A percentile compares a stretch with the other conserved stretches of the same genome.
These are phyloP conservation scores for Chrysina gloriosa DNA, from an alignment of 2,888 invertebrate species.

Conservation along the genomic window DNA sequence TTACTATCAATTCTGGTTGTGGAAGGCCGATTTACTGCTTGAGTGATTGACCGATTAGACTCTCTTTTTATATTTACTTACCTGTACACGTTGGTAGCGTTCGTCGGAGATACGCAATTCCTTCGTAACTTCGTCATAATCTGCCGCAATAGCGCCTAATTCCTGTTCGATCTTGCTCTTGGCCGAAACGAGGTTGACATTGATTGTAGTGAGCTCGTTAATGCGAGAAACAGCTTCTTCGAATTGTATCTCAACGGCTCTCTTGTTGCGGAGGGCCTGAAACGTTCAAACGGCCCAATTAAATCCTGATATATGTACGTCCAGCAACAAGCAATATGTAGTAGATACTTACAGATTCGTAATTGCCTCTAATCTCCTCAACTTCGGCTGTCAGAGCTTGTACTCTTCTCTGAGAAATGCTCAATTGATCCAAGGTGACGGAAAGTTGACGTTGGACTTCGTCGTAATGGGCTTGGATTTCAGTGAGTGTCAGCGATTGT, in stretches of 20 bases:
- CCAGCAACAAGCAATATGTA: not conserved
- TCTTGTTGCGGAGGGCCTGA: constrained; percentile 91
- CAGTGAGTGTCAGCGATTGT: constrained; percentile 90
- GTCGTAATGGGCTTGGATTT: constrained; percentile 95
- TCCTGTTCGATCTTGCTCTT: constrained; percentile 97
- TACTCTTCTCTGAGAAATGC: constrained; percentile 89
- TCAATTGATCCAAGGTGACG: constrained; percentile 93
- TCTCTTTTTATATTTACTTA: constrained; percentile 54
- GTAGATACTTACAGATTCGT: constrained; percentile 77
- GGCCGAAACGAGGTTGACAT: constrained; percentile 93
- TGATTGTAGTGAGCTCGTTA: constrained; percentile 94
- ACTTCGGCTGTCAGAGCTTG: constrained; percentile 93
- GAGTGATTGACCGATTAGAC: not conserved
- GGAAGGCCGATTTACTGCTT: not conserved
- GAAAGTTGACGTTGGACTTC: constrained; percentile 96
- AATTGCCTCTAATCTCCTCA: constrained; percentile 94
- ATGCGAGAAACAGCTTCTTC: constrained; percentile 93
- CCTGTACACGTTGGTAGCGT: constrained; percentile 91
- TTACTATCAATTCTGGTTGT: too few species aligned
- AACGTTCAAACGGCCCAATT: not conserved
- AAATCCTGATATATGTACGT: not conserved
- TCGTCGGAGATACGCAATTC: constrained; percentile 94
- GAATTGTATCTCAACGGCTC: constrained; percentile 87
- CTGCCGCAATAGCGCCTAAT: constrained; percentile 88
- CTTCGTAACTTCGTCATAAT: constrained; percentile 98